A percentile compares a stretch with the other conserved stretches of the same genome.
Conservation (phyloP, 2,113 vertebrate genomes). For the Serilophus lunatus region DNA sequence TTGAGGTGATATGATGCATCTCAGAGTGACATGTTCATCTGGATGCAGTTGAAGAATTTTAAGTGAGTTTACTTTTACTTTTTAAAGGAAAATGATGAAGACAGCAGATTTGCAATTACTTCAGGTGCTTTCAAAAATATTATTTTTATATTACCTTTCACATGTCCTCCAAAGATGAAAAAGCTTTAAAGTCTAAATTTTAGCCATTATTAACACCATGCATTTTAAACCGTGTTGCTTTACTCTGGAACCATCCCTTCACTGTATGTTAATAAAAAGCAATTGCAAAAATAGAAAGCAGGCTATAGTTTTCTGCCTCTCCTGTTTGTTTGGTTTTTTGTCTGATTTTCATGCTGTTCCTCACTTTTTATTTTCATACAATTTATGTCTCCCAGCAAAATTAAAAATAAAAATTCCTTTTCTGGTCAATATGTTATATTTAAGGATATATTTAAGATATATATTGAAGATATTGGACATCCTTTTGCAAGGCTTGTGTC, state of each 20-base stretch:
- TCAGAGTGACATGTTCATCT: not conserved
- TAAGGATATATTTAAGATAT: too few relatives aligned
- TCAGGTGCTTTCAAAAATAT: not conserved
- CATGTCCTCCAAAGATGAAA: not conserved
- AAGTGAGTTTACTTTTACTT: not conserved
- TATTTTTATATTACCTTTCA: conserved; percentile 2
- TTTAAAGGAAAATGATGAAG: not conserved
- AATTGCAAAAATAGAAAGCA: not conserved
- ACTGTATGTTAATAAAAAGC: not conserved
- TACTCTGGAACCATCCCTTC: not conserved
- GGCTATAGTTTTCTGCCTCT: not conserved
- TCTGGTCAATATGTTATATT: not conserved
- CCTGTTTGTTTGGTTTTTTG: not conserved
- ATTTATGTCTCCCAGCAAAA: not conserved
- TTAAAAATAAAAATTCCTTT: not conserved
- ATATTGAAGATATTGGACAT: not conserved
- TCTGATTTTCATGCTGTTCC: not conserved
- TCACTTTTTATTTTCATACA: not conserved
- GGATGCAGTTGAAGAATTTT: not conserved
- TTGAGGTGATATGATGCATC: not conserved
- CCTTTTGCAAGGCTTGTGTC: not conserved
- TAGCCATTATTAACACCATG: not conserved
- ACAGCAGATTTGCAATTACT: not conserved
- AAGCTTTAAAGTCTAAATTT: not conserved
- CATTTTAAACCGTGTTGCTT: not conserved